These are phyloP conservation scores for Acomys russatus DNA, from an alignment of 2,797 vertebrate species.

Conservation along the genomic window DNA sequence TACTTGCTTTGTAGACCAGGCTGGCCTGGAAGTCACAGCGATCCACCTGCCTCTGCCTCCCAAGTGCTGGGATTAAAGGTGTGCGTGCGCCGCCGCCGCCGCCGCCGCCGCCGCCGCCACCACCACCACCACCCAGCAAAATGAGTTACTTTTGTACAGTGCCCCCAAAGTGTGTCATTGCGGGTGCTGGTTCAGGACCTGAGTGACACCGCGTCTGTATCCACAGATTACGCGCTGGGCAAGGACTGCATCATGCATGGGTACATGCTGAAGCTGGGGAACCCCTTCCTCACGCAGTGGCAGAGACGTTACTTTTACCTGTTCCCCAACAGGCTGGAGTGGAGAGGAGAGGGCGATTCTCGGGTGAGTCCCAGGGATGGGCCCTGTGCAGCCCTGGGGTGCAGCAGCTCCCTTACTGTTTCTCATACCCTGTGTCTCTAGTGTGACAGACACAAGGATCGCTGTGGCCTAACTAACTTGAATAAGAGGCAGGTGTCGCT, in stretches of 20 bases:
- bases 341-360: constrained; percentile 97
- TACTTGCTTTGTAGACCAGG: too few species aligned
- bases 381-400: not conserved
- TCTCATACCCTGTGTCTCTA: not conserved
- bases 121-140: too few species aligned
- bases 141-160: not conserved
- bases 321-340: constrained; percentile 99
- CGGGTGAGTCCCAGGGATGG: constrained; percentile 91
- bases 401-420: not conserved
- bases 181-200: not conserved
- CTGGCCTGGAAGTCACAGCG: too few species aligned
- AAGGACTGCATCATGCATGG: constrained; percentile 99
- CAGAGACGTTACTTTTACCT: constrained; percentile 99
- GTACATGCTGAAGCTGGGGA: constrained; percentile 98
- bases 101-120: too few species aligned
- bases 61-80: too few species aligned
- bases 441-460: fast-evolving
- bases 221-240: constrained; percentile 96
- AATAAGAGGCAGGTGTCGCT: not conserved
- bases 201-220: not conserved
- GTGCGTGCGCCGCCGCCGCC: too few species aligned
- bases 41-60: too few species aligned
- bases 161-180: not conserved
- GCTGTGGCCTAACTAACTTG: not conserved
- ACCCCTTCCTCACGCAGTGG: constrained; percentile 98